phyloP scores from a whole-genome alignment of 1,140 invertebrate genomes.

The Drosophila subpulchrella region DNA sequence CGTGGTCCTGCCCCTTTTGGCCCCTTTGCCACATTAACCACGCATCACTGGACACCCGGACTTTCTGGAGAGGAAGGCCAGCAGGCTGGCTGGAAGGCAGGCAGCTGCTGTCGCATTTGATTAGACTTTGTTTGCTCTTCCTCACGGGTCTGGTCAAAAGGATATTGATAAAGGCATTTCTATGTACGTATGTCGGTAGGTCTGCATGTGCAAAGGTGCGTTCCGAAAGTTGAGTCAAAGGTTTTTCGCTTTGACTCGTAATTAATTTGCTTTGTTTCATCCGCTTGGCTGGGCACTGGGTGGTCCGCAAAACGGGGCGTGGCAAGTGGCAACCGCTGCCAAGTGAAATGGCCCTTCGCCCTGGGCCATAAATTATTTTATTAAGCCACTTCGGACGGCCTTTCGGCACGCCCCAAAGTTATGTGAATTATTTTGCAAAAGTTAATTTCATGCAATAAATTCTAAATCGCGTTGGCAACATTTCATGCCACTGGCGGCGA shows the following conservation, averaged over 20 bases:
- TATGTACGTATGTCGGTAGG: neutral
- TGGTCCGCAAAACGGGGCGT: neutral
- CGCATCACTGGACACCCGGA: slow-evolving; percentile 59
- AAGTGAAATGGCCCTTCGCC: slow-evolving; percentile 66
- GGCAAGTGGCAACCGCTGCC: slow-evolving; percentile 13
- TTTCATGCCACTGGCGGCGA: slow-evolving; percentile 38
- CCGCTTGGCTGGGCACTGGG: slow-evolving; percentile 57
- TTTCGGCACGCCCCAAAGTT: slow-evolving; percentile 70
- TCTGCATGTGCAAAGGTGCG: slow-evolving; percentile 56
- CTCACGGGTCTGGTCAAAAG: slow-evolving; percentile 51
- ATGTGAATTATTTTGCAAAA: slow-evolving; percentile 82
- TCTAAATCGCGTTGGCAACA: slow-evolving; percentile 76
- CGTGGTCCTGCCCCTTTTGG: slow-evolving; percentile 52
- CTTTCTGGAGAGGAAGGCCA: neutral
- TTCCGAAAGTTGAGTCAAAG: slow-evolving; percentile 67
- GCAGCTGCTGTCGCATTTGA: slow-evolving; percentile 74
- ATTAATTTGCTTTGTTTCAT: slow-evolving; percentile 84
- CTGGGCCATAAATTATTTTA: slow-evolving; percentile 77
- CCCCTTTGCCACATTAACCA: slow-evolving; percentile 68
- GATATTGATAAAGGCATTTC: slow-evolving; percentile 80
- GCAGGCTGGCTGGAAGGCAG: neutral
- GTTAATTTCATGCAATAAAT: slow-evolving; percentile 82
- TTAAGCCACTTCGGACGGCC: slow-evolving; percentile 76
- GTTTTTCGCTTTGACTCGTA: slow-evolving; percentile 79
- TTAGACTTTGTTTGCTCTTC: slow-evolving; percentile 64